Base-by-base conservation (phyloP, 2,888 invertebrate genomes). In the Caenorhabditis zanzibari region DNA sequence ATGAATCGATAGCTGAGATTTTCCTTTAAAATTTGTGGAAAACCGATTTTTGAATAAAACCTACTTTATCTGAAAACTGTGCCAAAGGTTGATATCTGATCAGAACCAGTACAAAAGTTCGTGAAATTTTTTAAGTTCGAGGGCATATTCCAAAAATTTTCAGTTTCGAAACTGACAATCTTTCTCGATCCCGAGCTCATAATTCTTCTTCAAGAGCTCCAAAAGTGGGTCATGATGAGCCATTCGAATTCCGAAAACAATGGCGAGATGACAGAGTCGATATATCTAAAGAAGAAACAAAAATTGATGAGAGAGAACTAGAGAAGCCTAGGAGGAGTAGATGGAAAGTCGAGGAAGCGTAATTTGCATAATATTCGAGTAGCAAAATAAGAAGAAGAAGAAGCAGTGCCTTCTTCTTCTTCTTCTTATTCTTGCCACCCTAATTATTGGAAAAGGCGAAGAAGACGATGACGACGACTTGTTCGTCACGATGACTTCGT, bases 311-410 rank as follows among this genome's bases (percentile, higher is more conserved):
- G 47, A 47, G 47, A 19, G 47, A 47, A 19, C 47, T 47, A n/a
- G 19, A 5, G 5, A 54, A 22, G 24, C 19, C 12, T 3, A 32
- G 19, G 32, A 58, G 16, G 56, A 26, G 41, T 19, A 35, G 24
- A 47, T 24, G 35, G 12, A 69, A 19, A 19, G 54, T 19, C 44
- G 58, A 58, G 49, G 59, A 66, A 63, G 59, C 79, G 71, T 71
- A 79, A 79, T 79, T 79, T 79, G 79, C 79, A 79, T 79, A 79
- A 63, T 79, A 79, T 79, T 79, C 79, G 71, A 71, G 71, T 71
- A 68, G 77, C 54, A 54, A 22, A 22, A 47, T 19, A 22, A 54
- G 54, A 24, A 54, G 54, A 54, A 22, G 52, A 54, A 24, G 54
- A 54, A 54, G 54, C 24, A 54, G 54, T 26, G 26, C 24, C 54